Conservation (phyloP, 2,113 vertebrate genomes). For the Paedocypris sp. region DNA sequence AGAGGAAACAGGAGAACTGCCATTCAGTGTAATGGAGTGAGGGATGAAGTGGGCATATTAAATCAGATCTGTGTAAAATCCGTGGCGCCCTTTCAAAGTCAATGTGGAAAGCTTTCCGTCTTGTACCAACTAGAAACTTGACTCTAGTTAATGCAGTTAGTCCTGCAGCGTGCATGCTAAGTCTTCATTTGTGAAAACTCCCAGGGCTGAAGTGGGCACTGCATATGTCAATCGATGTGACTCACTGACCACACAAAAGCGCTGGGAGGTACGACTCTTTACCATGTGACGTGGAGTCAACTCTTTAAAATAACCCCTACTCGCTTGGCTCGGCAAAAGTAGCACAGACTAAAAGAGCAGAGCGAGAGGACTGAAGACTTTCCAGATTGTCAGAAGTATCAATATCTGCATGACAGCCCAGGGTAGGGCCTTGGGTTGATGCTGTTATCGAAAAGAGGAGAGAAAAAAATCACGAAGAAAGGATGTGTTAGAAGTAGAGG, state of each 20-base stretch:
- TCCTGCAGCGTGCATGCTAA: slow-evolving; percentile 6
- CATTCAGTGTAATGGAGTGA: slow-evolving; percentile 44
- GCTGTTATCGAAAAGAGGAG: slow-evolving; percentile 32
- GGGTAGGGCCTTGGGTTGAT: slow-evolving; percentile 21
- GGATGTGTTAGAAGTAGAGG: slow-evolving; percentile 49
- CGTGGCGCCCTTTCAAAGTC: slow-evolving; percentile 40
- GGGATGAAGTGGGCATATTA: slow-evolving; percentile 43
- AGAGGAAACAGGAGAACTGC: slow-evolving; percentile 47
- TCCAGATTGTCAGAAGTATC: slow-evolving; percentile 47
- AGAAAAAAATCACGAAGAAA: slow-evolving; percentile 40
- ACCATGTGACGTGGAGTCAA: slow-evolving; percentile 36
- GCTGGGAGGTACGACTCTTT: not conserved
- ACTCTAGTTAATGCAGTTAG: not conserved
- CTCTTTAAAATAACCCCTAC: slow-evolving; percentile 31
- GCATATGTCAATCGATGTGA: slow-evolving; percentile 14
- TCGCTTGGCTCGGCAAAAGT: slow-evolving; percentile 30
- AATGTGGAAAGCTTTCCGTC: not conserved
- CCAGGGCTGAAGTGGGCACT: not conserved
- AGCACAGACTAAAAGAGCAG: slow-evolving; percentile 35
- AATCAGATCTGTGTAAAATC: slow-evolving; percentile 49
- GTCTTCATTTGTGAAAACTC: slow-evolving; percentile 14
- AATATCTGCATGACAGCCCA: slow-evolving; percentile 46
- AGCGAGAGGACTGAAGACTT: slow-evolving; percentile 39
- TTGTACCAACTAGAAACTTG: slow-evolving; percentile 8
- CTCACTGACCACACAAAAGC: not conserved